phyloP scores from a whole-genome alignment of 2,113 vertebrate genomes.

The Lampris incognitus region DNA sequence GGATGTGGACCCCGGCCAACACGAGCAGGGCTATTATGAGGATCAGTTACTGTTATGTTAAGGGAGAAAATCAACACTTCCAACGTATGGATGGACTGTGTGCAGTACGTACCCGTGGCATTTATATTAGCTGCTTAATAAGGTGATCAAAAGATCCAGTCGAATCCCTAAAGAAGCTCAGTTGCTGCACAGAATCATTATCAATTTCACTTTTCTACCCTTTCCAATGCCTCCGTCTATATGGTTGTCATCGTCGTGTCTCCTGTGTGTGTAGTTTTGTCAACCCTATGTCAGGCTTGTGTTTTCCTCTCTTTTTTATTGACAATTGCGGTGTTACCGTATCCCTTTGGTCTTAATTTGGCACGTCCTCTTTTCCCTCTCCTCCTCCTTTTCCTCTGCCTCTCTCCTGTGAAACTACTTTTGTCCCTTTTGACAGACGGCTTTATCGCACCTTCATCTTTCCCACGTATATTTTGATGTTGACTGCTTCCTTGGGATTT shows the following conservation, averaged over 20 bases:
- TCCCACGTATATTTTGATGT: background rate
- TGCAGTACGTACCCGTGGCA: conserved; percentile 3
- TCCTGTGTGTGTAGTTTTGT: background rate
- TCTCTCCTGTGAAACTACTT: background rate
- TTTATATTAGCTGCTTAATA: conserved; percentile 17
- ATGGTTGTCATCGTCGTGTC: background rate
- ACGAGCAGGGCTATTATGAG: conserved; percentile 16
- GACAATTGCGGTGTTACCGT: background rate
- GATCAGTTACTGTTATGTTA: conserved; percentile 52
- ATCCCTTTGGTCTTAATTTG: background rate
- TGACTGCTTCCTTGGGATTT: too few relatives aligned
- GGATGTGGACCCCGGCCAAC: conserved; percentile 48
- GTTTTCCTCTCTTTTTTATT: conserved; percentile 27
- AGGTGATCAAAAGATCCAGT: conserved; percentile 13
- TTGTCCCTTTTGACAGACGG: too few relatives aligned
- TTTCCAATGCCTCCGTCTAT: conserved; percentile 6
- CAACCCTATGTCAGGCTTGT: background rate
- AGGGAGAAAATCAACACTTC: conserved; percentile 18
- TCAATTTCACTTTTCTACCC: background rate
- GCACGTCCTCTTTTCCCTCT: background rate
- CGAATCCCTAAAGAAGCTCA: background rate
- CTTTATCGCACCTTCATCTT: background rate
- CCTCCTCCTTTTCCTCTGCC: background rate
- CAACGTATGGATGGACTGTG: conserved; percentile 27
- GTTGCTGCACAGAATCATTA: background rate